A percentile compares a stretch with the other conserved stretches of the same genome.
phyloP scores from a whole-genome alignment of 1,140 invertebrate species.

The Diabrotica undecimpunctata region DNA sequence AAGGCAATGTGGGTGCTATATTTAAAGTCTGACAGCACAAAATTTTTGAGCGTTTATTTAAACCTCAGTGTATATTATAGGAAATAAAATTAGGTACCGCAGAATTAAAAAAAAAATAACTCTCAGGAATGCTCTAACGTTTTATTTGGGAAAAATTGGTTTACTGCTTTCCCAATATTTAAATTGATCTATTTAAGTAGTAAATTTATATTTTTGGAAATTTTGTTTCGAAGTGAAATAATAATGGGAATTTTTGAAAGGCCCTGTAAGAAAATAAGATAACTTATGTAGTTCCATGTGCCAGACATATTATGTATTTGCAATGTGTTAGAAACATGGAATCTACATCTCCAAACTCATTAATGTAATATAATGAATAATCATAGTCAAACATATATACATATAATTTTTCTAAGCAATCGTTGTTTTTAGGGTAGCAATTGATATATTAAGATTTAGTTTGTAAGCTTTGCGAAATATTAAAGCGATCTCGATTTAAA shows the following conservation, averaged over 20 bases:
- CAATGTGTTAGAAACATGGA: slow-evolving; percentile 37
- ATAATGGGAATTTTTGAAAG: not conserved
- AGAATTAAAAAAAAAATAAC: too few relatives aligned
- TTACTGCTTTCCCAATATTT: too few relatives aligned
- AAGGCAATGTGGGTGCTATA: too few relatives aligned
- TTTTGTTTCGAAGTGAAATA: not conserved
- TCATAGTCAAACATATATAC: slow-evolving; percentile 47
- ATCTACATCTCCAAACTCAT: slow-evolving; percentile 43
- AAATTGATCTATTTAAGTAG: too few relatives aligned
- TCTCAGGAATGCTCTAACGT: too few relatives aligned
- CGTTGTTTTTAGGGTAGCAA: slow-evolving; percentile 49
- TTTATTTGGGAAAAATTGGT: too few relatives aligned
- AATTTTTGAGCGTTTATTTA: not conserved
- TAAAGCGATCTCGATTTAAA: slow-evolving; percentile 46
- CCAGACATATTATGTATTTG: slow-evolving; percentile 29
- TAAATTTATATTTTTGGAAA: not conserved
- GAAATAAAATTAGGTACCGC: too few relatives aligned
- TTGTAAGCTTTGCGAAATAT: slow-evolving; percentile 49
- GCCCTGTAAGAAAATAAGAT: slow-evolving; percentile 13
- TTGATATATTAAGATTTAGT: slow-evolving; percentile 48
- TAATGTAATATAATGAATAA: slow-evolving; percentile 46
- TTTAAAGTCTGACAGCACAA: not conserved
- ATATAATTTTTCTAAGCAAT: slow-evolving; percentile 51
- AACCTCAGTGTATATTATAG: too few relatives aligned
- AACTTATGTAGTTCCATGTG: slow-evolving; percentile 40